A percentile compares a stretch with the other conserved stretches of the same genome.
phyloP scores from a whole-genome alignment of 2,888 invertebrate species.

The Rhorus exstirpatorius region DNA sequence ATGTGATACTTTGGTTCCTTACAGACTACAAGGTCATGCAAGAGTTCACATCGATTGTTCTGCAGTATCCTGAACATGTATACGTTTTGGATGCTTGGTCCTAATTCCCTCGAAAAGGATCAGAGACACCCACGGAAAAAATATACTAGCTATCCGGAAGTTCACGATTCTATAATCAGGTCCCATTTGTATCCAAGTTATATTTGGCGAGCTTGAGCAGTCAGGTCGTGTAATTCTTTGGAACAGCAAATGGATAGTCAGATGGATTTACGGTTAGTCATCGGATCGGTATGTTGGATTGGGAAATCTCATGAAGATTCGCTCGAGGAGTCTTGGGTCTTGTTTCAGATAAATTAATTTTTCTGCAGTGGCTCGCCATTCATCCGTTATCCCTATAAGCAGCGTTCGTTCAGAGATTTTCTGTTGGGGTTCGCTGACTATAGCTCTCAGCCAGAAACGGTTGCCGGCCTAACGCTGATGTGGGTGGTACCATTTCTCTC shows the following conservation, averaged over 20 bases:
- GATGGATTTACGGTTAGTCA: neutral
- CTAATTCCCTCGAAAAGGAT: too few species aligned
- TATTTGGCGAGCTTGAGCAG: neutral
- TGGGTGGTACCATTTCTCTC: neutral
- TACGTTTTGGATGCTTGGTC: too few species aligned
- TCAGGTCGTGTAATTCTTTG: neutral
- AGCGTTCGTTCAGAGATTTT: slow-evolving; percentile 1
- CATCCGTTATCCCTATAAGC: neutral
- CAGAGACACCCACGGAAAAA: too few species aligned
- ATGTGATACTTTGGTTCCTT: too few species aligned
- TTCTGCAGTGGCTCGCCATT: neutral
- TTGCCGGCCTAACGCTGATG: neutral
- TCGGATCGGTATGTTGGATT: neutral
- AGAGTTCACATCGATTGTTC: too few species aligned
- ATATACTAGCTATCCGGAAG: too few species aligned
- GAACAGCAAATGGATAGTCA: neutral
- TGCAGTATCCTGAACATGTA: too few species aligned
- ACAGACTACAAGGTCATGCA: too few species aligned
- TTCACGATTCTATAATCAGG: too few species aligned
- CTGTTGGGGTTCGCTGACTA: slow-evolving; percentile 2
- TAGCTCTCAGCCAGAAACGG: slow-evolving; percentile 6
- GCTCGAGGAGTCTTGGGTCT: neutral
- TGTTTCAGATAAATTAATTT: slow-evolving; percentile 5
- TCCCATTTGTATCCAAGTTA: neutral
- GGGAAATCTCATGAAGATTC: neutral